Evolutionary conservation across 2,888 invertebrate species (phyloP), one percentile per base, ranked within the genome.

Genomic region (Lepidocyrtinus sp.): DNA sequence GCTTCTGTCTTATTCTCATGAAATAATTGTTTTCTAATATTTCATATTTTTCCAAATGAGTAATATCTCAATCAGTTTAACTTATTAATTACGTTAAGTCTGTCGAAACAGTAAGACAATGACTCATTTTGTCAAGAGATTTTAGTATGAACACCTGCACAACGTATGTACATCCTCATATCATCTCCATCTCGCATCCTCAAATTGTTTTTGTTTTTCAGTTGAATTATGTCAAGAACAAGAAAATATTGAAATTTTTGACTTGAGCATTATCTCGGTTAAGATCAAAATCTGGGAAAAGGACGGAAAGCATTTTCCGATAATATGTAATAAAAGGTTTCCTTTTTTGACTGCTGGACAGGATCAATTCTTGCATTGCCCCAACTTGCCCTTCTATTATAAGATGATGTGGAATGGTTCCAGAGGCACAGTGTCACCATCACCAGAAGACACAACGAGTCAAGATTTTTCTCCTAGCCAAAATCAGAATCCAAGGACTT

Each of bases 391-490:
- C 36, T 36, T 36, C n/a, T n/a, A n/a, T n/a, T n/a, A n/a, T n/a
- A n/a, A n/a, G n/a, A n/a, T n/a, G n/a, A n/a, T n/a, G n/a, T n/a
- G n/a, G n/a, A n/a, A n/a, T 36, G 36, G 5, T 12, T 12, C 36
- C 36, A 36, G 12, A 5, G 12, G 5, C 36, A 36, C 36, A 12
- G 36, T 5, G 12, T 36, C 36, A 36, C 12, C 36, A 36, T 71
- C 71, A 61, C 62, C 63, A 17, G 71, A 71, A 21, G 71, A 62
- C 45, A 36, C 61, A 2, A 62, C 15, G 36, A 62, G 61, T 61
- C 71, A 71, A 63, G 62, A 71, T 21, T 61, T 62, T 17, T 59
- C 27, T 62, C 15, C 25, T 15, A n/a, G n/a, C n/a, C 17, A 7
- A 55, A 46, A 55, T 50, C 50, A 69, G 5, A 61, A 71, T 36